Evolutionary conservation across 2,113 vertebrate species (phyloP).

Genomic region (Anoura caudifer): DNA sequence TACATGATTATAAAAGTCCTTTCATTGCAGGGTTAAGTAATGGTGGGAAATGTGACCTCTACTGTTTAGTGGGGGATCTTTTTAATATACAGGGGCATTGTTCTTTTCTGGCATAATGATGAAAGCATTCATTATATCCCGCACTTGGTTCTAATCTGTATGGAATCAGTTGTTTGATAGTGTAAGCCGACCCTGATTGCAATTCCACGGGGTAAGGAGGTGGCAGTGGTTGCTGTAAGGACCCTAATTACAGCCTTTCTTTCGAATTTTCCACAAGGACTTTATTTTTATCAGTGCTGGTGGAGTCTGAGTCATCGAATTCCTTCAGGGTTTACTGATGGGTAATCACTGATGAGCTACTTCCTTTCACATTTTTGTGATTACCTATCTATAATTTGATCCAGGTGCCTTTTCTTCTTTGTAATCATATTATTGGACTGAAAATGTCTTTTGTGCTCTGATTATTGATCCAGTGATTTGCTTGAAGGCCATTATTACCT

Average conservation of each 20-base stretch:
- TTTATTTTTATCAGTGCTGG: constrained; percentile 39
- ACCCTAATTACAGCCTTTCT: constrained; percentile 38
- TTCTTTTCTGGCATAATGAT: constrained; percentile 44
- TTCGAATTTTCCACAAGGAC: neutral
- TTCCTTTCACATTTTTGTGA: constrained; percentile 12
- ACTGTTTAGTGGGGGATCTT: constrained; percentile 23
- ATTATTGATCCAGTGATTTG: neutral
- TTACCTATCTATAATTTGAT: constrained; percentile 22
- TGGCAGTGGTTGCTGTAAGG: neutral
- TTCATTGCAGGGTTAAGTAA: constrained; percentile 30
- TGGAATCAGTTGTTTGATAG: constrained; percentile 44
- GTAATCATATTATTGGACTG: neutral
- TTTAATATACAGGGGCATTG: constrained; percentile 50
- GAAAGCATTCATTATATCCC: constrained; percentile 55
- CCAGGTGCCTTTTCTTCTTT: neutral
- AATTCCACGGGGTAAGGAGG: neutral
- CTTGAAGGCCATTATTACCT: neutral
- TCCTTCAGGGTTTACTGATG: constrained; percentile 27
- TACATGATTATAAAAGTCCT: constrained; percentile 35
- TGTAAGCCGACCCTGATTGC: neutral
- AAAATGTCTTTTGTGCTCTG: neutral
- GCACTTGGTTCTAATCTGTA: constrained; percentile 38
- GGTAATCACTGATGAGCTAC: constrained; percentile 6
- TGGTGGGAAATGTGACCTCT: constrained; percentile 48
- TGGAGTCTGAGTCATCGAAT: constrained; percentile 19